Base-by-base conservation (phyloP, 1,140 invertebrate species). In the Formica selysi region DNA sequence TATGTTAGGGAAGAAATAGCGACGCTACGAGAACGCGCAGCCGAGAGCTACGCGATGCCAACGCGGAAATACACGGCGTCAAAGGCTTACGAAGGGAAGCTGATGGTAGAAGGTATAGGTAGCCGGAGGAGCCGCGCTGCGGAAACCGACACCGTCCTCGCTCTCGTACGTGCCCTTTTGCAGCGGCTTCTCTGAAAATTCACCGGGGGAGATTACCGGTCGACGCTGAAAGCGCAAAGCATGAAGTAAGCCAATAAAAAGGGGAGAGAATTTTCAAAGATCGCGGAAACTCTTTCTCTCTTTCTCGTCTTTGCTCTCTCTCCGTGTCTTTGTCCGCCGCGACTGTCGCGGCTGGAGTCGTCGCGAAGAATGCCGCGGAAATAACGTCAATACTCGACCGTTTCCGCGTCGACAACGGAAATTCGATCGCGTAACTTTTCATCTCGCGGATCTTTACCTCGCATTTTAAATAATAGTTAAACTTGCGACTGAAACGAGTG, bases 171-270 rank as follows among this genome's bases (percentile, higher is more conserved):
- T 5, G 54, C 38, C 10, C 38, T 73, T 73, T 81, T 81, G 44
- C 38, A 44, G 26, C 51, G 54, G 38, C 36, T 81, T 61, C 67
- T 73, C 79, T 73, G 67, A 81, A 51, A 51, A 81, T 81, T 81
- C 79, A 80, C 32, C 19, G 51, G 38, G 38, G 54, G 38, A 73
- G 79, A 81, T 81, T 81, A 81, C 68, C 48, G 73, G 51, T 32
- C 65, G 78, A 41, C 65, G 78, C 38, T 81, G 79, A 81, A 81
- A 81, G 79, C 65, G 78, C 51, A 70, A 81, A 71, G 79, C 79
- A 57, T 38, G 36, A 44, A 59, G 54, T 41, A 70, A 41, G 54
- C 54, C 68, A 70, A 81, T 81, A 73, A 81, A 61, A 73, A 81
- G 79, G 44, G 26, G 13, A 73, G 19, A 38, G 19, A 38, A 81